Percentiles rank a stretch among this genome's conserved stretches.
Conservation (phyloP, 2,888 invertebrate genomes). For the Sinopyrophorus schimmeli region DNA sequence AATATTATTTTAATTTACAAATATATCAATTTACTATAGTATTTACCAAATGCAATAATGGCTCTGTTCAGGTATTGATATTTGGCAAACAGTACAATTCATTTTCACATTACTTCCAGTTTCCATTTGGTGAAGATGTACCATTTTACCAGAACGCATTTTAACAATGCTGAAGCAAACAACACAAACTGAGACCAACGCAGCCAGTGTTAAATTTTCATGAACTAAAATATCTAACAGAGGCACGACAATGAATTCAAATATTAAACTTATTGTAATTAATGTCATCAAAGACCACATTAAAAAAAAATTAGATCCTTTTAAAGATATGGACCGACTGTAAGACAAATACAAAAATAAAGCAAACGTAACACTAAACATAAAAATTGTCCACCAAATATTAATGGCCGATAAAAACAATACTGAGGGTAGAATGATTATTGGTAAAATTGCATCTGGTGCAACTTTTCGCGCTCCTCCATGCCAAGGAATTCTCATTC, state of each 20-base stretch:
- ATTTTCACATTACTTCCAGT: slow-evolving; percentile 60
- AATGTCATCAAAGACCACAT: slow-evolving; percentile 75
- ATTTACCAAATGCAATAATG: slow-evolving; percentile 80
- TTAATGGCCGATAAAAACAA: slow-evolving; percentile 58
- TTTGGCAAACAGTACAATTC: slow-evolving; percentile 78
- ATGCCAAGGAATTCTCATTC: slow-evolving; percentile 62
- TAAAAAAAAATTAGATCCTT: slow-evolving; percentile 72
- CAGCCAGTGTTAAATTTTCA: slow-evolving; percentile 64
- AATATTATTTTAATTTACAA: slow-evolving; percentile 30
- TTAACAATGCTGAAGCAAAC: slow-evolving; percentile 54
- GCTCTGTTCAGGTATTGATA: slow-evolving; percentile 76
- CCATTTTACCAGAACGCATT: slow-evolving; percentile 39
- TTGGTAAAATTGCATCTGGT: slow-evolving; percentile 57
- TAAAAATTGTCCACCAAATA: slow-evolving; percentile 51
- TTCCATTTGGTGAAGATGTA: slow-evolving; percentile 45
- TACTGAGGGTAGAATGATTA: slow-evolving; percentile 57
- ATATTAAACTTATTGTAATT: slow-evolving; percentile 67
- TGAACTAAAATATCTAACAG: slow-evolving; percentile 70
- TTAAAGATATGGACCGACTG: too few species aligned
- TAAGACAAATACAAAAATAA: too few species aligned
- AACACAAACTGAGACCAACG: slow-evolving; percentile 56
- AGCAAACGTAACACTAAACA: too few species aligned
- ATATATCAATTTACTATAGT: not conserved
- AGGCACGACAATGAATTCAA: slow-evolving; percentile 71
- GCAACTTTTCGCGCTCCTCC: slow-evolving; percentile 62